Conservation (phyloP, 2,888 invertebrate genomes). For the Piscicola geometra region DNA sequence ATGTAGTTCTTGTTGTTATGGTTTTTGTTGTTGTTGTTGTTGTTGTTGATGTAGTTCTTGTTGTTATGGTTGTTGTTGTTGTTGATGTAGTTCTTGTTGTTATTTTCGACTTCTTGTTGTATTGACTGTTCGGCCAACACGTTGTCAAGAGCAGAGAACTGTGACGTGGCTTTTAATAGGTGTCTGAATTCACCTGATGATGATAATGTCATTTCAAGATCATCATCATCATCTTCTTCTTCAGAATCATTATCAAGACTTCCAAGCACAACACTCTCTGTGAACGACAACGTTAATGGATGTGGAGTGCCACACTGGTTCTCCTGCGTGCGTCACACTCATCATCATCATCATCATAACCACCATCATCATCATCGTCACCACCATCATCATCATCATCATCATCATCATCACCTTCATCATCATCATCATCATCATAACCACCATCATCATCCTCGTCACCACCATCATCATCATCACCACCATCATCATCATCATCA, state of each 20-base stretch:
- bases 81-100: too few relatives aligned
- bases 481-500: not conserved
- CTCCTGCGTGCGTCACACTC: not conserved
- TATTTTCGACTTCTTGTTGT: too few relatives aligned
- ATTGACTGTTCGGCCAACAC: too few relatives aligned
- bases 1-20: conserved; percentile 17
- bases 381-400: conserved; percentile 26
- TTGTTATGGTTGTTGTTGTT: not conserved
- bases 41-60: not conserved
- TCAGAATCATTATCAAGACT: not conserved
- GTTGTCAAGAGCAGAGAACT: too few relatives aligned
- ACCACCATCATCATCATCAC: not conserved
- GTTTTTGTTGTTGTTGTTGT: conserved; percentile 19
- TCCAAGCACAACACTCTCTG: not conserved
- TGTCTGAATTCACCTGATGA: too few relatives aligned
- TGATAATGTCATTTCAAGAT: too few relatives aligned
- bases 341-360: not conserved
- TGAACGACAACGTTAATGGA: not conserved
- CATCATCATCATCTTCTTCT: too few relatives aligned
- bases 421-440: not conserved
- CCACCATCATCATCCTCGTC: not conserved
- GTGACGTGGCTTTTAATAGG: too few relatives aligned
- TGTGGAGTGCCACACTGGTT: not conserved
- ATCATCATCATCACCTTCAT: conserved; percentile 10
- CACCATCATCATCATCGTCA: conserved; percentile 6